Evolutionary conservation across 2,797 vertebrate species (phyloP).

Genomic region (Semaprochilodus insignis): DNA sequence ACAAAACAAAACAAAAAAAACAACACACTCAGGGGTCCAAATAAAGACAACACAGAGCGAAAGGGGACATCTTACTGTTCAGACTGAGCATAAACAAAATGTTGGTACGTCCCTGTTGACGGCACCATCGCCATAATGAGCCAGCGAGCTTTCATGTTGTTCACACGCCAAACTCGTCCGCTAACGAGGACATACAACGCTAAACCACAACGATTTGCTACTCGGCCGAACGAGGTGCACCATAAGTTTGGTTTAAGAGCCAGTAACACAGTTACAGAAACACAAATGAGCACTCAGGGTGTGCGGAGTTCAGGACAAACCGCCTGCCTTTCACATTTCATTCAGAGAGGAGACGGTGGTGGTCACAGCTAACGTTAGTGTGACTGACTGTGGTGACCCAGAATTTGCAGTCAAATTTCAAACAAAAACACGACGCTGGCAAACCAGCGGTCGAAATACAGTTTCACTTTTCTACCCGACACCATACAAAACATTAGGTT

Average conservation of each 20-base stretch:
- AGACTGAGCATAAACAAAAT: constrained; percentile 20
- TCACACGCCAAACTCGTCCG: constrained; percentile 12
- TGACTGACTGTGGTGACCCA: neutral
- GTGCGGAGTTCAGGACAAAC: constrained; percentile 30
- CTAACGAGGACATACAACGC: constrained; percentile 29
- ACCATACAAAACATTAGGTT: constrained; percentile 11
- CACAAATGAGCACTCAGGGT: neutral
- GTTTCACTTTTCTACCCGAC: neutral
- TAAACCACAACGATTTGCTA: constrained; percentile 22
- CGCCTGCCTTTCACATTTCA: constrained; percentile 10
- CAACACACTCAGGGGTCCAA: neutral
- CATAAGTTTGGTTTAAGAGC: constrained; percentile 40
- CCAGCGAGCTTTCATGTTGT: constrained; percentile 19
- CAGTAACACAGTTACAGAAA: constrained; percentile 35
- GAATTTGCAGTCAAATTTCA: constrained; percentile 13
- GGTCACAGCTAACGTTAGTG: neutral
- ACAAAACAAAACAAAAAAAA: too few species aligned
- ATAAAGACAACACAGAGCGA: constrained; percentile 2
- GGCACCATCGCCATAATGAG: constrained; percentile 28
- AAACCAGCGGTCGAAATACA: constrained; percentile 18
- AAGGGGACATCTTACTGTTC: neutral
- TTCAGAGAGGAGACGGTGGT: neutral
- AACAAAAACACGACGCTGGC: neutral
- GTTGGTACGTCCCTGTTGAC: constrained; percentile 21
- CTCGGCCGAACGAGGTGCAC: constrained; percentile 33